These are phyloP conservation scores for Tragelaphus imberbis DNA, from an alignment of 2,113 vertebrate species.

Conservation along the genomic window DNA sequence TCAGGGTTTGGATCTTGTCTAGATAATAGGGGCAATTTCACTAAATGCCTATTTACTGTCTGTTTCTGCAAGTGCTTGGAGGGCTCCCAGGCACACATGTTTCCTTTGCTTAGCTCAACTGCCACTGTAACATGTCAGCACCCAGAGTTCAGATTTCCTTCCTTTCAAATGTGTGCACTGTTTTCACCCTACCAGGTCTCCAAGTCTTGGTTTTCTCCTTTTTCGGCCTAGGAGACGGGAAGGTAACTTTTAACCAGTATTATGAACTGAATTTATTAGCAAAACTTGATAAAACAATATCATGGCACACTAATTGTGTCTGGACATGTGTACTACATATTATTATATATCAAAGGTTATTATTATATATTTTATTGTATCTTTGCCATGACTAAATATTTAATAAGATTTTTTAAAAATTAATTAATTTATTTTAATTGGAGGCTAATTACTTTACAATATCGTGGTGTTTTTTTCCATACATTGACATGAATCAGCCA, in stretches of 20 bases:
- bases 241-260: neutral
- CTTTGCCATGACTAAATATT: neutral
- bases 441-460: neutral
- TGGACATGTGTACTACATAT: neutral
- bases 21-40: slow-evolving; percentile 41
- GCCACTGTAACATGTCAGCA: neutral
- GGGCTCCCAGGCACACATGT: neutral
- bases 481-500: neutral
- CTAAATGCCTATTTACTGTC: slow-evolving; percentile 17
- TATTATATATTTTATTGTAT: neutral
- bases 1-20: slow-evolving; percentile 4
- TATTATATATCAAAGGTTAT: neutral
- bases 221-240: neutral
- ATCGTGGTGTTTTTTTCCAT: neutral
- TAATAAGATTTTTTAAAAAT: neutral
- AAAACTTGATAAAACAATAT: neutral
- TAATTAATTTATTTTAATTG: neutral
- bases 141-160: neutral
- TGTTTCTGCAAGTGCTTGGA: neutral
- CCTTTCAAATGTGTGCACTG: neutral
- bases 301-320: neutral
- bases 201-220: neutral
- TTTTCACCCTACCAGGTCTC: neutral
- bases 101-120: neutral
- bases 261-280: neutral